Evolutionary conservation across 2,888 invertebrate genomes (phyloP), one percentile per base, ranked within the genome.

Genomic region (Tetragonula carbonaria): DNA sequence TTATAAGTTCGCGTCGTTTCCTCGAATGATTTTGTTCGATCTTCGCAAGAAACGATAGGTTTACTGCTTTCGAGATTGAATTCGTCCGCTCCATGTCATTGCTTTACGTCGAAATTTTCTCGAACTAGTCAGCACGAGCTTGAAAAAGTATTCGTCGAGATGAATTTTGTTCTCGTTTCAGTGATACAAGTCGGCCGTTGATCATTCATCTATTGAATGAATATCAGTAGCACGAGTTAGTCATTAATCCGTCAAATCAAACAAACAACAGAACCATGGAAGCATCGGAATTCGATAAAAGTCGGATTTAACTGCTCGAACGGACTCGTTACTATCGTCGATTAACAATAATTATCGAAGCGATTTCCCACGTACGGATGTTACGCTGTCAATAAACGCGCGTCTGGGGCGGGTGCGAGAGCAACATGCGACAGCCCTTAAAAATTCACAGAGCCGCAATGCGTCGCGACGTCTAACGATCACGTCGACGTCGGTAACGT

Each of bases 381-480:
- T 57, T 66, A 65, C 23, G 38, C 62, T 86, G 82, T 86, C 86
- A 45, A 86, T 79, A 79, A 86, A 65, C 71, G 51, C 71, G 51
- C 62, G 68, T 14, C 71, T 18, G 23, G 11, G 18, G 0, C 67
- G 59, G 18, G 63, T 33, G 45, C 57, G 59, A 38, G 13, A 14
- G n/a, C 55, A 18, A 55, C 70, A 67, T 77, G 76, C 77, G 86
- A 86, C 82, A 70, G 65, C 74, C 76, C 79, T 89, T 90, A 90
- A 89, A 84, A 90, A 85, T 89, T 86, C 77, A 88, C 73, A 63
- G 77, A 76, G 53, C 80, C 80, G 82, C 89, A 81, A 74, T 85
- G 84, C 88, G 86, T 84, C 86, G 78, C 74, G 72, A 79, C 81
- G 83, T 80, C 80, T 82, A 81, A 86, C 87, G 83, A 88, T 89